phyloP scores from a whole-genome alignment of 2,113 vertebrate genomes.

The Sterrhoptilus dennistouni region DNA sequence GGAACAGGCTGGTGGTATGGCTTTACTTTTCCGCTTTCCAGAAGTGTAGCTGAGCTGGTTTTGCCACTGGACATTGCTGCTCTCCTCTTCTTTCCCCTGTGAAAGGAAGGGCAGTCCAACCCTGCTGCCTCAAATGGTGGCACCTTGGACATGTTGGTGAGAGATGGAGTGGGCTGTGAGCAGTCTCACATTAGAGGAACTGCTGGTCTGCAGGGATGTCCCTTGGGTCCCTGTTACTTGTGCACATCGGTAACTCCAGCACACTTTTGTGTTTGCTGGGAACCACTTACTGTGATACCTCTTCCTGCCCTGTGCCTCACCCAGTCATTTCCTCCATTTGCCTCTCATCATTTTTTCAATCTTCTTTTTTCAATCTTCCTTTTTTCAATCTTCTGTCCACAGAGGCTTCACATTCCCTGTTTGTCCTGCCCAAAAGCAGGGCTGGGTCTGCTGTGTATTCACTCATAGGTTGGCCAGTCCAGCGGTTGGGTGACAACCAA shows the following conservation, averaged over 20 bases:
- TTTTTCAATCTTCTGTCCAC: neutral
- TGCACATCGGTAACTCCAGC: neutral
- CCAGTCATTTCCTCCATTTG: neutral
- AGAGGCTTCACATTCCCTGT: fast-evolving
- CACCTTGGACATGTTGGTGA: fast-evolving
- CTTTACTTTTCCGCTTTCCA: neutral
- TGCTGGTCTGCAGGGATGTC: neutral
- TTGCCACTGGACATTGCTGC: neutral
- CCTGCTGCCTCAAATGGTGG: neutral
- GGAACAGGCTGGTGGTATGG: neutral
- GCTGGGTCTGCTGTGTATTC: neutral
- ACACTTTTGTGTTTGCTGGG: neutral
- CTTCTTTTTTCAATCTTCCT: too few species aligned
- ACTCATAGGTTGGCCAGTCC: neutral
- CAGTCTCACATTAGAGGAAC: neutral
- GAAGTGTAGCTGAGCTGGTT: neutral
- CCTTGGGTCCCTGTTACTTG: fast-evolving
- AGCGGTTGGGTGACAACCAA: neutral
- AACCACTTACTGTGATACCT: neutral
- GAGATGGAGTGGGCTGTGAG: neutral
- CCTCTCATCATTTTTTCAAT: neutral
- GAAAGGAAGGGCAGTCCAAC: neutral
- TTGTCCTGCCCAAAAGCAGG: neutral
- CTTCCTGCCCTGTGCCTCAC: neutral
- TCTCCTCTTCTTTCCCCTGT: neutral